Evolutionary conservation across 1,140 invertebrate genomes (phyloP).

Genomic region (Drosophila prosaltans): DNA sequence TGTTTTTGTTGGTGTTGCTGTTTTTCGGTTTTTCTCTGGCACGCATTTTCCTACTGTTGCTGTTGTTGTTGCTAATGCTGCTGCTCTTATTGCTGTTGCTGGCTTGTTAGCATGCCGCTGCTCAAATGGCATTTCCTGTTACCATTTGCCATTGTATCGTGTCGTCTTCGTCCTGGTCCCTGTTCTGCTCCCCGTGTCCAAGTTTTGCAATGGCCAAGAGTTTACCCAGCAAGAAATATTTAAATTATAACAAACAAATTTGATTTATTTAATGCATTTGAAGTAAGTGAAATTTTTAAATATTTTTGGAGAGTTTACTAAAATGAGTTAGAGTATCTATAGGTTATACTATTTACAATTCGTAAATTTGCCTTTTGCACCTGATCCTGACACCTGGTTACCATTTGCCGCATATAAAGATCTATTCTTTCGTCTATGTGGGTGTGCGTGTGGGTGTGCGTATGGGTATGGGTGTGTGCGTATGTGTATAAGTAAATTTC

Average conservation of each 20-base stretch:
- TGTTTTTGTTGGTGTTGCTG: constrained; percentile 45
- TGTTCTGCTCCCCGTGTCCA: neutral
- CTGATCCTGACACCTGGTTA: constrained; percentile 8
- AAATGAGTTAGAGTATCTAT: neutral
- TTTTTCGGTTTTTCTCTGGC: constrained; percentile 46
- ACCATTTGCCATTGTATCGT: constrained; percentile 30
- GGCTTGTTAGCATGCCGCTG: constrained; percentile 70
- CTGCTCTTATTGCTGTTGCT: constrained; percentile 36
- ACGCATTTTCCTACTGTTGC: constrained; percentile 50
- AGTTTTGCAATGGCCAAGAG: neutral
- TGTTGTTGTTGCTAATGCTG: constrained; percentile 15
- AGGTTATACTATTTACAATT: neutral
- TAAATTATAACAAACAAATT: constrained; percentile 76
- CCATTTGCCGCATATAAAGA: constrained; percentile 3
- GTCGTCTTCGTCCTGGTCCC: constrained; percentile 16
- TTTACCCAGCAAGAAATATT: constrained; percentile 56
- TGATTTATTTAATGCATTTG: constrained; percentile 42
- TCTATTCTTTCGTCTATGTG: neutral
- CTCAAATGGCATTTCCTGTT: constrained; percentile 73
- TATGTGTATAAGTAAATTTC: constrained; percentile 62
- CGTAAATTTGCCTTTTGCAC: neutral
- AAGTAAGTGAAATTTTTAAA: neutral
- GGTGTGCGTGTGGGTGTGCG: neutral
- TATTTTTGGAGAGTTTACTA: neutral
- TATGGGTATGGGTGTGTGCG: neutral